Percentiles rank a stretch among this genome's conserved stretches.
Conservation (phyloP, 2,113 vertebrate genomes). For the Lepisosteus osseus region DNA sequence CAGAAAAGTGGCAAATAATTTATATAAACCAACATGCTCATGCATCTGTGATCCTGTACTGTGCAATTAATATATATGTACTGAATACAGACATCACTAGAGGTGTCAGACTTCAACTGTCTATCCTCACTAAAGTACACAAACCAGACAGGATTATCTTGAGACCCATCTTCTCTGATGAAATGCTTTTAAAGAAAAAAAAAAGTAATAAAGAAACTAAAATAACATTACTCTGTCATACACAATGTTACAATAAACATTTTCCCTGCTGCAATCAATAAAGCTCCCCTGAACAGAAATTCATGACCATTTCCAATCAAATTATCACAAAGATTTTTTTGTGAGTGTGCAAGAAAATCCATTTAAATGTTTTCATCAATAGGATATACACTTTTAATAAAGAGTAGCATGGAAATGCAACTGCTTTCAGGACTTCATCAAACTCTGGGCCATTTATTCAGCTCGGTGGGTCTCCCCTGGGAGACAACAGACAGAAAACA, state of each 20-base stretch:
- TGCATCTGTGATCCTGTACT: conserved; percentile 6
- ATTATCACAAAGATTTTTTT: conserved; percentile 10
- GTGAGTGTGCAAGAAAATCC: too few relatives aligned
- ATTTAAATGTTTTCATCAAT: conserved; percentile 30
- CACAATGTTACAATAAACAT: neutral
- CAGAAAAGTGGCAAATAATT: too few relatives aligned
- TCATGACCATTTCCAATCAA: conserved; percentile 13
- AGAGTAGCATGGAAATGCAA: conserved; percentile 15
- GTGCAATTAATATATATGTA: conserved; percentile 31
- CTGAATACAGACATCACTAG: neutral
- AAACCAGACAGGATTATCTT: conserved; percentile 12
- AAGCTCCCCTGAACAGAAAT: conserved; percentile 7
- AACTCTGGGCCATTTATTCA: too few relatives aligned
- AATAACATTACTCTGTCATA: neutral
- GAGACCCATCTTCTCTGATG: conserved; percentile 11
- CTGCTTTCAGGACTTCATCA: conserved; percentile 28
- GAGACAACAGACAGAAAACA: too few relatives aligned
- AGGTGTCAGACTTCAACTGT: conserved; percentile 13
- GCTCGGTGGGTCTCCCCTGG: too few relatives aligned
- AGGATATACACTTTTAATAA: conserved; percentile 28
- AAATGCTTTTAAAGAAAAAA: conserved; percentile 13
- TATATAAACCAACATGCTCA: too few relatives aligned
- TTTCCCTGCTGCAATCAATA: conserved; percentile 4
- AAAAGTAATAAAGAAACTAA: conserved; percentile 4
- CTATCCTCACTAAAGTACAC: conserved; percentile 22